phyloP scores from a whole-genome alignment of 2,888 invertebrate genomes.

The Adelognathus sp. region DNA sequence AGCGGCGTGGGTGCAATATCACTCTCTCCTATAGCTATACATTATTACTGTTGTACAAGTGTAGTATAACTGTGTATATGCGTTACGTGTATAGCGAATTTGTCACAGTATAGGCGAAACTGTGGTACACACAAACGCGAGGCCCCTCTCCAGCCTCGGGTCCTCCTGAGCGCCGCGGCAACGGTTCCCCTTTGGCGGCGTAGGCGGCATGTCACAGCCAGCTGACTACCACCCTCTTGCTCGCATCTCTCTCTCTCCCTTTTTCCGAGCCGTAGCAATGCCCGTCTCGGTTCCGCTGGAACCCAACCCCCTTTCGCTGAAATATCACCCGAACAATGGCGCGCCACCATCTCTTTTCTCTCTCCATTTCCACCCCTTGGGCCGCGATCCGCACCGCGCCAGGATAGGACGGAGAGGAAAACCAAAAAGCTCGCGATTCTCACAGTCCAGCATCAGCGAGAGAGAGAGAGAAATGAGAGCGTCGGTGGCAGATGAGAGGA shows the following conservation, averaged over 20 bases:
- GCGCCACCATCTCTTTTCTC: slow-evolving; percentile 54
- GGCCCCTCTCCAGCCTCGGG: slow-evolving; percentile 75
- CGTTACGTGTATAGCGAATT: not conserved
- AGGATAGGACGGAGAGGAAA: slow-evolving; percentile 53
- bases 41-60: not conserved
- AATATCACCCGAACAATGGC: slow-evolving; percentile 81
- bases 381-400: slow-evolving; percentile 24
- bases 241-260: slow-evolving; percentile 45
- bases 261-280: slow-evolving; percentile 49
- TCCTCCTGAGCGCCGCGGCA: slow-evolving; percentile 75
- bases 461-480: slow-evolving; percentile 56
- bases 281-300: slow-evolving; percentile 61
- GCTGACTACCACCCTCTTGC: slow-evolving; percentile 77
- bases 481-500: slow-evolving; percentile 46
- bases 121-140: slow-evolving; percentile 51
- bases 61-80: not conserved
- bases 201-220: slow-evolving; percentile 81
- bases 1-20: not conserved
- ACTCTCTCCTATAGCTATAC: not conserved
- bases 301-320: slow-evolving; percentile 77
- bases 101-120: slow-evolving; percentile 1
- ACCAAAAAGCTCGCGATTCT: slow-evolving; percentile 48
- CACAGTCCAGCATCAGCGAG: slow-evolving; percentile 37
- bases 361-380: slow-evolving; percentile 16
- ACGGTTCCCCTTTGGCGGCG: slow-evolving; percentile 78